Base-by-base conservation (phyloP, 1,140 invertebrate species). In the Gonatopus flavifemur region DNA sequence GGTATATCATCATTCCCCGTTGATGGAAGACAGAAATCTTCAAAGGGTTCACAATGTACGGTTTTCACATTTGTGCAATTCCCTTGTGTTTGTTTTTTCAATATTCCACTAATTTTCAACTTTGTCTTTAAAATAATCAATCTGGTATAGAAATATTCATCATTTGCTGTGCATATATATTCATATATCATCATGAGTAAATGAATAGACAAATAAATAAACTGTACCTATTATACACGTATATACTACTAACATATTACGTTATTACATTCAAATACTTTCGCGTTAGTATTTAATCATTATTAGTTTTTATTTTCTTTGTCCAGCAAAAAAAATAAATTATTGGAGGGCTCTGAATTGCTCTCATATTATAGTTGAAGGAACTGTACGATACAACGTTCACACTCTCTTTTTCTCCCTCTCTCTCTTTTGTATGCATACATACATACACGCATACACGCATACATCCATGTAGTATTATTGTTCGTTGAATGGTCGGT, bases 311-410 rank as follows among this genome's bases (percentile, higher is more conserved):
- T n/a, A n/a, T n/a, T n/a, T n/a, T n/a, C n/a, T n/a, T 18, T 46
- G 33, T 21, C 31, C 25, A 47, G 33, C 42, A 18, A 24, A 43
- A 51, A n/a, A 50, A 50, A 36, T 42, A 21, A 57, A 25, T 44
- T 13, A 42, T 35, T 53, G 49, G 55, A 62, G 49, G 53, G 44
- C 49, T 56, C 52, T 55, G 37, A 40, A 30, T 60, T 47, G 33
- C 48, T 52, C 53, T 25, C 22, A 30, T 12, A 16, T 45, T 49
- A 50, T 36, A 49, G 41, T n/a, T n/a, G 41, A 62, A 64, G 44
- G 55, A 58, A 63, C 52, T 61, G 49, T 66, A 38, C 41, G 40
- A n/a, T n/a, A n/a, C n/a, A n/a, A n/a, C n/a, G 39, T 50, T 31
- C 40, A 18, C 38, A 40, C n/a, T n/a, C 33, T 44, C 31, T 45